Base-by-base conservation (phyloP, 2,797 vertebrate genomes). In the Myotis findleyi region DNA sequence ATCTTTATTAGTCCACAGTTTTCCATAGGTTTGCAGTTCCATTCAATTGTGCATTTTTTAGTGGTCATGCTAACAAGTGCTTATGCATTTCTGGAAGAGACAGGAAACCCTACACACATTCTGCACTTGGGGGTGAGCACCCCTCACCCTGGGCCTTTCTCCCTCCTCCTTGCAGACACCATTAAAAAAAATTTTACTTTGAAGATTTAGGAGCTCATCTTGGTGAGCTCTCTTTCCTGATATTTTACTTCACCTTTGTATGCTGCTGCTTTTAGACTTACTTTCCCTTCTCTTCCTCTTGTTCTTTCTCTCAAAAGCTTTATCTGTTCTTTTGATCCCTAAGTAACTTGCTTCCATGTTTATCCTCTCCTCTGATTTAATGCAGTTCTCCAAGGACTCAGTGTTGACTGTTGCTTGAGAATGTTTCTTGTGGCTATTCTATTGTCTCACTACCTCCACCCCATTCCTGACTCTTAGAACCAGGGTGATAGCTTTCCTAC, bases 1-100 rank as follows among this genome's bases (percentile, higher is more conserved):
- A 20, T 23, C 82, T 11, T 47, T 20, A 10, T 82, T 73, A 9
- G 47, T 53, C 49, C 30, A 2, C 4, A 36, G 0, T 25, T 62
- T 47, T 36, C 49, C 25, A 75, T 62, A 83, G 41, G 13, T 55
- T 47, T 64, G 17, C 62, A 7, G 59, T 33, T 30, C 30, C 25
- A 7, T 53, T 82, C 41, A 47, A 0, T n/a, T 1, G 1, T 33
- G 33, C 2, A 4, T 51, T 64, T 36, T 7, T 2, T 23, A 38
- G 27, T 47, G 27, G 17, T 59, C 25, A 0, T 71, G 12, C 23
- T 38, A 18, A 21, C 10, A 27, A 11, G n/a, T 21, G 1, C 18
- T 17, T 25, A 21, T 33, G 2, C 17, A 0, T 92, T 76, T 47
- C 68, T 66, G 21, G 25, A 47, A 62, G 66, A 71, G 49, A 8